phyloP scores from a whole-genome alignment of 2,113 vertebrate species.

The Oenanthe melanoleuca region DNA sequence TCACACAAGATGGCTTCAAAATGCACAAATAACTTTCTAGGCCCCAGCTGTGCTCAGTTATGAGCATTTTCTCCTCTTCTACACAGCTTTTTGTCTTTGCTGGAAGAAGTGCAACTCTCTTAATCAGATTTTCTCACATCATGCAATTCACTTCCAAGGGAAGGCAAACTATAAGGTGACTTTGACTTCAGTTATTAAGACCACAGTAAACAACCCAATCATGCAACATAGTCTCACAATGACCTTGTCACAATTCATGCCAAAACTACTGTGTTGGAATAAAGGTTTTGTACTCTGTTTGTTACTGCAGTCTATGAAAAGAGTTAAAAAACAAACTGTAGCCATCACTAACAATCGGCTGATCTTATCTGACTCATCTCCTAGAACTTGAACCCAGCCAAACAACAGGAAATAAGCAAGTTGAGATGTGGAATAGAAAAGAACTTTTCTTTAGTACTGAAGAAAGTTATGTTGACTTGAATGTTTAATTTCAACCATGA shows the following conservation, averaged over 20 bases:
- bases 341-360: not conserved
- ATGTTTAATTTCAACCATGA: not conserved
- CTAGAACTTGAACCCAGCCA: not conserved
- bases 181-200: not conserved
- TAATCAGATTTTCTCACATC: not conserved
- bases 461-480: not conserved
- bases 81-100: not conserved
- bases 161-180: not conserved
- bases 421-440: not conserved
- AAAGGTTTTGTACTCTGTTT: not conserved
- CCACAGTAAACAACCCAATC: not conserved
- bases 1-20: not conserved
- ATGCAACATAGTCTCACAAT: not conserved
- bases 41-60: not conserved
- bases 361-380: not conserved
- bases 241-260: not conserved
- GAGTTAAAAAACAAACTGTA: not conserved
- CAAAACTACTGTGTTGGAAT: not conserved
- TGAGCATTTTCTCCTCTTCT: not conserved
- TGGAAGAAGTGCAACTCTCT: not conserved
- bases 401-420: not conserved
- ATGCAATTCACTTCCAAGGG: not conserved
- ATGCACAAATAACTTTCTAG: not conserved
- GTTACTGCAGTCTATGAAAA: not conserved
- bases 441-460: not conserved